Base-by-base conservation (phyloP, 2,888 invertebrate genomes). In the Polydrusus cervinus region DNA sequence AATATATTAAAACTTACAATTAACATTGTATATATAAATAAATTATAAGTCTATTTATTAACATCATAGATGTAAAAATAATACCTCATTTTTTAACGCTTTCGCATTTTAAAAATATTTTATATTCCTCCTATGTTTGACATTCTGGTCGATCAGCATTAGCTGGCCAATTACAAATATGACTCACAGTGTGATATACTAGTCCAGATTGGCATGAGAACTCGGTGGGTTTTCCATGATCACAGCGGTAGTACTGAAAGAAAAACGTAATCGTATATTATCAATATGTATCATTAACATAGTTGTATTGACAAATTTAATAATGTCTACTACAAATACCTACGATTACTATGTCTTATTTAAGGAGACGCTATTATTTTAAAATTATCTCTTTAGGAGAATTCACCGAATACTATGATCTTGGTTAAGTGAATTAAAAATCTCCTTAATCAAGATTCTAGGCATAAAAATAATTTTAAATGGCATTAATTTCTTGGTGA, bases 191-290 rank as follows among this genome's bases (percentile, higher is more conserved):
- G 83, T 96, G 93, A 89, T 93, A 97, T 3, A 93, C 91, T 0
- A 94, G 93, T 25, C 94, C 94, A 0, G 91, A 88, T 78, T 91
- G 91, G 83, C 97, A 97, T 13, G 90, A 89, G 84, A 94, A 94
- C 80, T 91, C 91, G 62, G 92, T 87, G 3, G 93, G 92, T 83
- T 92, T 91, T 6, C 94, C 95, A 84, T 95, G 92, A 20, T 94
- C 93, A 84, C 97, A 97, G 76, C 95, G 92, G 88, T 94, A 96
- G 83, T 95, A 97, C 95, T 96, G 87, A 57, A 88, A 88, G 75
- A 79, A 40, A 65, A 49, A 49, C n/a, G 47, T 10, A 49, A n/a
- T 8, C 13, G 9, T 20, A 43, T 49, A 47, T 53, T 34, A 53
- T 6, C n/a, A 13, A 8, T 9, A 11, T 3, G 9, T 40, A 40